Evolutionary conservation across 2,113 vertebrate genomes (phyloP), one percentile per base, ranked within the genome.

Genomic region (Polyodon spathula): DNA sequence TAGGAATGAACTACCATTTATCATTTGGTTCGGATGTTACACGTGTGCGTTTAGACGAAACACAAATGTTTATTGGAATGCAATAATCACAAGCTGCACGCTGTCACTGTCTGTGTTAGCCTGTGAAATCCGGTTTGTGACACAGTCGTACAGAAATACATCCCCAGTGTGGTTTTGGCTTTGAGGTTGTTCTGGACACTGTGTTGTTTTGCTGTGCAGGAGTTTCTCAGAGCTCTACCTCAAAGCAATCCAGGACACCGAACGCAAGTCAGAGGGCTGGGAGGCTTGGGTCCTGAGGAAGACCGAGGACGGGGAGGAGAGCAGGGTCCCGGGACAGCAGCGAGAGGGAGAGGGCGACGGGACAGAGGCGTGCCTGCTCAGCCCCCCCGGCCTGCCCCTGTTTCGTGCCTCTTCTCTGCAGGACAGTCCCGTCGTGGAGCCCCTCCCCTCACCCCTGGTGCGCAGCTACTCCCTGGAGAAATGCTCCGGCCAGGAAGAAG

Each of bases 191-290:
- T n/a, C n/a, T n/a, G n/a, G n/a, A n/a, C 2, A 44, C 12, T 8
- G 43, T 44, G 7, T 44, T 44, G 43, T 44, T 44, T 4, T 2
- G 6, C 10, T 42, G 5, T 64, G 4, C 75, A 94, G 92, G 80
- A 93, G 92, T 68, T 94, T 92, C 66, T 94, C 91, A 0, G 93
- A 95, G 81, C 78, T 94, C 14, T 95, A 94, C 75, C 81, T 74
- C 68, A 91, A 90, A 67, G 90, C 93, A 39, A 87, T 93, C 72
- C 87, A 91, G 67, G 92, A 94, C 40, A 85, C 86, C 0, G 85
- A 90, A 68, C 83, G 87, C 54, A 88, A 87, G 80, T 65, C 86
- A 37, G 77, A 80, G 63, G 76, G 72, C 54, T 78, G 87, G 27
- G 70, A 80, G 74, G 84, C 87, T 70, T 89, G 83, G 84, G 77